A percentile compares a stretch with the other conserved stretches of the same genome.
phyloP scores from a whole-genome alignment of 2,888 invertebrate genomes.

The Aleiodes testaceus region DNA sequence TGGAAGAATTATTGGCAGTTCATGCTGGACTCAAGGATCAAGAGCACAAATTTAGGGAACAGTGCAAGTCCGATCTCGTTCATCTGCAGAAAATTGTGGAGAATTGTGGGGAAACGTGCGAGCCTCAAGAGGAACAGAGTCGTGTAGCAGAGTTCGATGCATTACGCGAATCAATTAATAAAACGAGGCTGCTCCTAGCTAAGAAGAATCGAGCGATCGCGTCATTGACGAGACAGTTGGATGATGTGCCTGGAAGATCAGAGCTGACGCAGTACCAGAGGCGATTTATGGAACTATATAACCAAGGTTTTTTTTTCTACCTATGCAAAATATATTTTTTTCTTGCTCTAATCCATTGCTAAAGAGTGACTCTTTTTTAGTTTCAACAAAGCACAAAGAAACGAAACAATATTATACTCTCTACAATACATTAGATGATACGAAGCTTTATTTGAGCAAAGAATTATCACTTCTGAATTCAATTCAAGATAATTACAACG shows the following conservation, averaged over 20 bases:
- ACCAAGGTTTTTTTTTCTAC: conserved; percentile 88
- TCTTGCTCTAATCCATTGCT: too few relatives aligned
- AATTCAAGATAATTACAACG: conserved; percentile 89
- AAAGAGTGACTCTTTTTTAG: conserved; percentile 72
- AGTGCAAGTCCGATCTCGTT: conserved; percentile 80
- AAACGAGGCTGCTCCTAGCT: conserved; percentile 81
- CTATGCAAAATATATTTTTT: too few relatives aligned
- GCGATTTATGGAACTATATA: conserved; percentile 95
- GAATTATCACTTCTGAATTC: conserved; percentile 92
- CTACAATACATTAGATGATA: conserved; percentile 95
- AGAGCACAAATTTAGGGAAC: conserved; percentile 83
- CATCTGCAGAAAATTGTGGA: conserved; percentile 74
- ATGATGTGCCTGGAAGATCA: conserved; percentile 93
- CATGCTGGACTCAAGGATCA: conserved; percentile 83
- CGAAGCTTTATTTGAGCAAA: conserved; percentile 93
- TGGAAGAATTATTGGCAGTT: conserved; percentile 78
- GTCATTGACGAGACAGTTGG: conserved; percentile 87
- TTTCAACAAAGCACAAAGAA: conserved; percentile 95
- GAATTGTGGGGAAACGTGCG: conserved; percentile 68
- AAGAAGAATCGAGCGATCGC: conserved; percentile 87
- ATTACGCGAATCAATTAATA: conserved; percentile 77
- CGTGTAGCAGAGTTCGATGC: conserved; percentile 77
- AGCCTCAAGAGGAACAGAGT: conserved; percentile 72
- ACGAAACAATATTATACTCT: conserved; percentile 98
- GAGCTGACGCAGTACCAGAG: conserved; percentile 97